Percentiles rank a stretch among this genome's conserved stretches.
phyloP scores from a whole-genome alignment of 2,113 vertebrate species.

The Reinhardtius hippoglossoides region DNA sequence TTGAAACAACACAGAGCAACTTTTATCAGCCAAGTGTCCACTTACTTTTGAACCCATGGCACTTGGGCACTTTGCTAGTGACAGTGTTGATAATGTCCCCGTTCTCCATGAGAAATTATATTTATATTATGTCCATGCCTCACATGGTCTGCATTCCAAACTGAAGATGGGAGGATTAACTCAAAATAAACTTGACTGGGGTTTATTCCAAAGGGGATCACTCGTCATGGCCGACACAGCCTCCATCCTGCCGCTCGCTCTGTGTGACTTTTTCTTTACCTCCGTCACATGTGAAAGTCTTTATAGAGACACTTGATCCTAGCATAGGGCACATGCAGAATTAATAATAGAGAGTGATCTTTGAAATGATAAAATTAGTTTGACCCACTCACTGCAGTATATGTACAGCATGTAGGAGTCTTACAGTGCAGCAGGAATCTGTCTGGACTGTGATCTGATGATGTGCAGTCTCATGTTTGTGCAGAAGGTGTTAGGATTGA shows the following conservation, averaged over 20 bases:
- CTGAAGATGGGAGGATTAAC: conserved; percentile 11
- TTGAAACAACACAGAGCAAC: not conserved
- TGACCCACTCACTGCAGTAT: not conserved
- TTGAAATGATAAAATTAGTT: not conserved
- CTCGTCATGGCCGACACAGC: not conserved
- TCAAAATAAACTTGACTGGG: conserved; percentile 6
- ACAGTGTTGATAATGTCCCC: not conserved
- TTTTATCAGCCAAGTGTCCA: not conserved
- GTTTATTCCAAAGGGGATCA: not conserved
- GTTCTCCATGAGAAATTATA: not conserved
- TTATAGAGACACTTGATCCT: not conserved
- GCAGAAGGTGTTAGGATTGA: not conserved
- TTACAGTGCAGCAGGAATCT: not conserved
- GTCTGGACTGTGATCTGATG: not conserved
- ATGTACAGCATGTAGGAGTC: not conserved
- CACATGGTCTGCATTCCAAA: conserved; percentile 8
- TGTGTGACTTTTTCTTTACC: not conserved
- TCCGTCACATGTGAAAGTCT: not conserved
- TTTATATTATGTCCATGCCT: conserved; percentile 7
- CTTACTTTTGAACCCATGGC: not conserved
- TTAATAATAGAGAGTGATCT: not conserved
- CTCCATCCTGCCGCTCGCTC: not conserved
- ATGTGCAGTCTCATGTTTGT: not conserved
- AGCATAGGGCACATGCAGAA: not conserved
- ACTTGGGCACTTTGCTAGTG: not conserved